Evolutionary conservation across 2,113 vertebrate species (phyloP).

Genomic region (Melanerpes formicivorus): DNA sequence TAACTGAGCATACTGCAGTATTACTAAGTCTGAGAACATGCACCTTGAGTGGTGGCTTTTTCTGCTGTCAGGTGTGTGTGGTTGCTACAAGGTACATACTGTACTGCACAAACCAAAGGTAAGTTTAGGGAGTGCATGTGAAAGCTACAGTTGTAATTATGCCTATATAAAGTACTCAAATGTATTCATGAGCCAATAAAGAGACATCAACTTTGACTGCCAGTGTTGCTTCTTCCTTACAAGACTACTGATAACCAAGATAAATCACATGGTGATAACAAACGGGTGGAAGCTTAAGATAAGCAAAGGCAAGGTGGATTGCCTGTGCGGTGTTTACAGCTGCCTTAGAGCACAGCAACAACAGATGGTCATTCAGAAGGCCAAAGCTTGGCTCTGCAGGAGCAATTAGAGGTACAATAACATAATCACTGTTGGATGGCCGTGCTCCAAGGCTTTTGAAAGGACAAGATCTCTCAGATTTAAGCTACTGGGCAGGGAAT

Average conservation of each 20-base stretch:
- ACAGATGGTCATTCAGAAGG: too few species aligned
- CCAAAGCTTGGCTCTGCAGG: too few species aligned
- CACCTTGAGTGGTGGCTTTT: background rate
- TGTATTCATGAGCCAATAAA: slow-evolving; percentile 46
- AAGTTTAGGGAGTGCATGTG: background rate
- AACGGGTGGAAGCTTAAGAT: too few species aligned
- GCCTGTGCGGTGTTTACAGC: too few species aligned
- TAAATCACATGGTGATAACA: too few species aligned
- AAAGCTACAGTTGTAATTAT: background rate
- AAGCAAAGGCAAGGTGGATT: too few species aligned
- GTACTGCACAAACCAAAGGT: background rate
- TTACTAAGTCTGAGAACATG: fast-evolving
- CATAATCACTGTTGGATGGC: too few species aligned
- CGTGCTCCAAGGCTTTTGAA: too few species aligned
- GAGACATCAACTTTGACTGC: background rate
- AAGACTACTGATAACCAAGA: background rate
- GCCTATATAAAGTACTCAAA: background rate
- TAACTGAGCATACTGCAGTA: background rate
- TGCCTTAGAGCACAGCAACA: too few species aligned
- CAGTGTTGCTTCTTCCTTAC: background rate
- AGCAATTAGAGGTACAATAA: too few species aligned
- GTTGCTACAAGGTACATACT: fast-evolving
- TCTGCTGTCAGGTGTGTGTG: fast-evolving
- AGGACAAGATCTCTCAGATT: too few species aligned
- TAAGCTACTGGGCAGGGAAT: too few species aligned